Conservation (phyloP, 2,888 invertebrate genomes). For the Heteromurus nitidus region DNA sequence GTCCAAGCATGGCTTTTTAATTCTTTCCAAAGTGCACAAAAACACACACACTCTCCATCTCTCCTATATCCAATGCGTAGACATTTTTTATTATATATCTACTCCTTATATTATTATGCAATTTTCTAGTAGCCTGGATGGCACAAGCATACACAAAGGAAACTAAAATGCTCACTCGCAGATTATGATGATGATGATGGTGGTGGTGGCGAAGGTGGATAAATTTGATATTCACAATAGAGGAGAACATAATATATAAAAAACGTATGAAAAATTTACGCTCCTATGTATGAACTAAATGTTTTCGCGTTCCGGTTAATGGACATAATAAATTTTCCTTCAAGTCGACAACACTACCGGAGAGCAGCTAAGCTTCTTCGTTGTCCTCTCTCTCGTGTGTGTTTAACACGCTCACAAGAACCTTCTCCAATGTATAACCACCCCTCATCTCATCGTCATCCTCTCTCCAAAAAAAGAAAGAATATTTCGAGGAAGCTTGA, state of each 20-base stretch:
- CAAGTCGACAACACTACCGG: conserved; percentile 10
- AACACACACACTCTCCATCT: no score
- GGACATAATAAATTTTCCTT: conserved; percentile 72
- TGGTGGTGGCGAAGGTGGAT: conserved; percentile 45
- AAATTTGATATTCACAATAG: conserved; percentile 73
- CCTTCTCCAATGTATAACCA: not conserved
- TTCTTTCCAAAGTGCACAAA: no score
- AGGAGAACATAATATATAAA: not conserved
- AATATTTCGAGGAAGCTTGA: no score
- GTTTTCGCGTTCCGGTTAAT: conserved; percentile 73
- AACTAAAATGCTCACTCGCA: not conserved
- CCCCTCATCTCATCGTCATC: not conserved
- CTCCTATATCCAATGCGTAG: no score
- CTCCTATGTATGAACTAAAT: conserved; percentile 72
- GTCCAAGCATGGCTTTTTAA: no score
- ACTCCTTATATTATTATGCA: no score
- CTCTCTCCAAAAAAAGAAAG: not conserved
- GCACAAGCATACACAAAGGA: not conserved
- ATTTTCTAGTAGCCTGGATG: no score
- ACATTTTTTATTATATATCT: no score
- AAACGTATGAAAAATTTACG: conserved; percentile 68
- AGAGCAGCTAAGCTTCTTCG: not conserved
- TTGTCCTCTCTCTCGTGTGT: not conserved
- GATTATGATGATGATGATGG: conserved; percentile 11
- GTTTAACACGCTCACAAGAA: not conserved